Base-by-base conservation (phyloP, 2,113 vertebrate genomes). In the Anarrhichthys ocellatus region DNA sequence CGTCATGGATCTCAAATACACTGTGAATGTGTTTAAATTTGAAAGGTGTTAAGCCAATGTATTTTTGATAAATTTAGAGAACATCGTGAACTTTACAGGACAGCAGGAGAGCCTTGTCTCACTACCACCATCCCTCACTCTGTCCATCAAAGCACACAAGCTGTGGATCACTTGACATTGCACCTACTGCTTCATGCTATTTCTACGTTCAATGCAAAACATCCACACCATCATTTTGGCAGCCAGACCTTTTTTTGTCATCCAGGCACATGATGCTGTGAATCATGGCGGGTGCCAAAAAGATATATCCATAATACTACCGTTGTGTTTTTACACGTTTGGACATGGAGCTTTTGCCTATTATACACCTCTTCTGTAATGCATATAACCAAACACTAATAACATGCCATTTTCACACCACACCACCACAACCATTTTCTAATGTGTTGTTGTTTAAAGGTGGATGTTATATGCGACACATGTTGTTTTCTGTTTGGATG, bases 211-310 rank as follows among this genome's bases (percentile, higher is more conserved):
- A 62, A 54, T 46, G 20, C 29, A 42, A 76, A 84, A 38, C 40
- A 4, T 50, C 44, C 34, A 52, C 50, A 50, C 54, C 69, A 42
- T 69, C 2, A 48, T 61, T n/a, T 46, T 62, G 59, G 52, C 48
- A 66, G 27, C 22, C 48, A 17, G 15, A 46, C 29, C 14, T 27
- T 10, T 70, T 54, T 73, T 6, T 56, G 64, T 52, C 76, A 68
- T 44, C 66, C 74, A 50, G 24, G 72, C 76, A 77, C 77, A 78
- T 56, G 48, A 84, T 69, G 73, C 65, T 85, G 73, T 54, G 36
- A 76, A 66, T 65, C 18, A 32, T 40, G 8, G 38, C 32, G 65
- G 34, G 69, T 42, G 52, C 10, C 64, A 67, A 75, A 74, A 70
- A 18, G 3, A 63, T 38, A 29, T 40, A 27, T 29, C 70, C 71